Conservation (phyloP, 2,113 vertebrate genomes). For the Bostrychus sinensis region DNA sequence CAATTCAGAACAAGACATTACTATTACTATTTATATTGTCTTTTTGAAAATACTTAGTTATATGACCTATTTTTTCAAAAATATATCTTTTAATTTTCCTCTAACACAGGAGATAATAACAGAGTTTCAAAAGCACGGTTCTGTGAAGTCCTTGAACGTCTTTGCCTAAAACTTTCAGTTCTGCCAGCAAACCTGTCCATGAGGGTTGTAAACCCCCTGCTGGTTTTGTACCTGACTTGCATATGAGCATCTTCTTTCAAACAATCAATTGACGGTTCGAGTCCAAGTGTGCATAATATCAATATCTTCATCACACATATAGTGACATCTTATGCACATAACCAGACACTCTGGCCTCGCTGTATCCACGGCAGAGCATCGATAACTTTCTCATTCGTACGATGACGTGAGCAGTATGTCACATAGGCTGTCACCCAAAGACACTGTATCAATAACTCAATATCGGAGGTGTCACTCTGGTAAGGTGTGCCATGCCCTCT, state of each 20-base stretch:
- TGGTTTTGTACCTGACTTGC: constrained; percentile 50
- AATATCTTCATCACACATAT: constrained; percentile 62
- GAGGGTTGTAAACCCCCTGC: constrained; percentile 20
- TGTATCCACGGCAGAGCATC: constrained; percentile 44
- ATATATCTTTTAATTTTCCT: no score
- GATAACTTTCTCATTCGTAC: constrained; percentile 53
- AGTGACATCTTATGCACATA: constrained; percentile 37
- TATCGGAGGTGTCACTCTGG: constrained; percentile 73
- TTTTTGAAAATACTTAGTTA: no score
- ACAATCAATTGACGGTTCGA: constrained; percentile 59
- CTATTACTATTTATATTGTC: no score
- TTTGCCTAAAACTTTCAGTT: constrained; percentile 70
- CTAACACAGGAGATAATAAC: constrained; percentile 29
- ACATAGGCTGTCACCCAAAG: constrained; percentile 51
- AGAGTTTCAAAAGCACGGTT: constrained; percentile 23
- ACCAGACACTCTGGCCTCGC: constrained; percentile 6
- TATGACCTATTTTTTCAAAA: no score
- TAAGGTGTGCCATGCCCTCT: constrained; percentile 61
- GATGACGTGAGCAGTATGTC: constrained; percentile 37
- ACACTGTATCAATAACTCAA: constrained; percentile 80
- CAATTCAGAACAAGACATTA: no score
- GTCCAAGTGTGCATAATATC: constrained; percentile 59
- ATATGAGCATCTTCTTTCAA: constrained; percentile 45
- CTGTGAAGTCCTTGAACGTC: constrained; percentile 66
- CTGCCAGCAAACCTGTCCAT: constrained; percentile 33